phyloP scores from a whole-genome alignment of 1,140 invertebrate species.

The Zaprionus camerounensis region DNA sequence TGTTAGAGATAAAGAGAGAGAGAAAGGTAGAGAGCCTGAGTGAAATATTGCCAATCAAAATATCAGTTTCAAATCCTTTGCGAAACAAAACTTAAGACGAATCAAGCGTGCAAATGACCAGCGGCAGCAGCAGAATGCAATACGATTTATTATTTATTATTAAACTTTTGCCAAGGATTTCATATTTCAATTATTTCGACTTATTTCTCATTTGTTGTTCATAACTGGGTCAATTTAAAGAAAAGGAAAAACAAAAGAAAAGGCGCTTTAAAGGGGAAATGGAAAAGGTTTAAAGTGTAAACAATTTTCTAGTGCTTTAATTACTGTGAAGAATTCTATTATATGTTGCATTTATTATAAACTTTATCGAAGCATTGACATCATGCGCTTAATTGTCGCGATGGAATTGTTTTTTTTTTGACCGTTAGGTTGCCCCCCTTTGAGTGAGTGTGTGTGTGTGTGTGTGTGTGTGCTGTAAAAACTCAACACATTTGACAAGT shows the following conservation, averaged over 20 bases:
- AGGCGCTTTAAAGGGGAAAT: neutral
- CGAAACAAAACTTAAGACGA: neutral
- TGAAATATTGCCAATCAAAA: slow-evolving; percentile 22
- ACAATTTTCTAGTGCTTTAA: neutral
- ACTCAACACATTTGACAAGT: neutral
- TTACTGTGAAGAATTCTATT: neutral
- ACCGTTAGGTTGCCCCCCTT: neutral
- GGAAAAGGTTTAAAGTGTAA: neutral
- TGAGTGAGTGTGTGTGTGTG: slow-evolving; percentile 2
- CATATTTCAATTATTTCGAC: neutral
- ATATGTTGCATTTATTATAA: neutral
- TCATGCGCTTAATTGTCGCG: slow-evolving; percentile 14
- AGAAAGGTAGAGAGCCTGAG: too few species aligned
- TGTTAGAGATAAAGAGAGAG: too few species aligned
- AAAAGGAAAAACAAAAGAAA: neutral
- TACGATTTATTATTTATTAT: neutral
- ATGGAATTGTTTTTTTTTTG: slow-evolving; percentile 4
- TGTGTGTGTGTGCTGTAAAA: neutral
- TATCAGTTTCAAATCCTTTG: slow-evolving; percentile 32
- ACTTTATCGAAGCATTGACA: slow-evolving; percentile 7
- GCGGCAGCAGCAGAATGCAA: neutral
- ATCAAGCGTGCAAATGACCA: neutral
- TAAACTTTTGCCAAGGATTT: neutral
- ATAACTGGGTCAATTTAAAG: neutral
- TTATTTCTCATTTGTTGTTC: neutral